Conservation (phyloP, 2,113 vertebrate species). For the Myiagra hebetior region DNA sequence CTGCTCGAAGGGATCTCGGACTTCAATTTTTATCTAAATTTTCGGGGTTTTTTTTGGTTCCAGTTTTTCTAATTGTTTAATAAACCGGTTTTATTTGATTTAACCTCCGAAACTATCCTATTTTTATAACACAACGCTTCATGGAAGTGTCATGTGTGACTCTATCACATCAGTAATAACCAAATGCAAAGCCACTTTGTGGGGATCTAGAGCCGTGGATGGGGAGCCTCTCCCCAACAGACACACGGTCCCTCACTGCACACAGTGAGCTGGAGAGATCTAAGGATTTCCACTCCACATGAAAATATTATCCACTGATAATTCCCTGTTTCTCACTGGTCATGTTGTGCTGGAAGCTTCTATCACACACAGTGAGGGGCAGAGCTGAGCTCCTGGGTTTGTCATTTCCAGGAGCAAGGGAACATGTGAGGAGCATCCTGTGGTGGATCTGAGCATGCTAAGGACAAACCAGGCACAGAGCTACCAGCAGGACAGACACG, state of each 20-base stretch:
- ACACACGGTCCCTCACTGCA: neutral
- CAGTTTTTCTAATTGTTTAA: too few relatives aligned
- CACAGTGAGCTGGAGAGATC: neutral
- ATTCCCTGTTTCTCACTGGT: neutral
- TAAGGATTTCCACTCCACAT: neutral
- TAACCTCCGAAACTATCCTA: too few relatives aligned
- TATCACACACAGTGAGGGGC: neutral
- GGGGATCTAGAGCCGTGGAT: neutral
- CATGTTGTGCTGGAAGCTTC: neutral
- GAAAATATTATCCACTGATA: neutral
- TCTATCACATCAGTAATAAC: neutral
- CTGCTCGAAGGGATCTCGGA: too few relatives aligned
- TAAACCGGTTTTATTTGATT: too few relatives aligned
- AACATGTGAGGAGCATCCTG: neutral
- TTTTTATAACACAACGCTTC: neutral
- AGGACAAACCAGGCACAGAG: neutral
- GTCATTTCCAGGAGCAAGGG: neutral
- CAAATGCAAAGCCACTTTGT: neutral
- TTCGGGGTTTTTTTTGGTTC: too few relatives aligned
- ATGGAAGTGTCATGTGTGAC: neutral
- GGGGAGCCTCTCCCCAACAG: neutral
- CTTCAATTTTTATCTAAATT: too few relatives aligned
- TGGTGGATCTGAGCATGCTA: neutral
- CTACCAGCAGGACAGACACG: neutral
- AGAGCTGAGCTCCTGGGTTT: neutral